Base-by-base conservation (phyloP, 1,140 invertebrate species). In the Musca vetustissima region DNA sequence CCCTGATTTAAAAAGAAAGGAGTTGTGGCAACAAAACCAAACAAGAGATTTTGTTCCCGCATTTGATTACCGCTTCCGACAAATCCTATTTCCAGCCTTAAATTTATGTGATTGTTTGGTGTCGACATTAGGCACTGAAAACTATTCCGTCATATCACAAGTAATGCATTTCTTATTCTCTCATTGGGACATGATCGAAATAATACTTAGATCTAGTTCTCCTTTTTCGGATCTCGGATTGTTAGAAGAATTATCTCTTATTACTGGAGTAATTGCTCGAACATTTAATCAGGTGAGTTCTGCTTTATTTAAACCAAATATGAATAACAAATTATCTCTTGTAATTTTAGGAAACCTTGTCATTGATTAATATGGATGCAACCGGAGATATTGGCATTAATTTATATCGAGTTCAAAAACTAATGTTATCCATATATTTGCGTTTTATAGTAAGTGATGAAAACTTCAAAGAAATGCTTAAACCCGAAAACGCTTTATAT, bases 61-160 rank as follows among this genome's bases (percentile, higher is more conserved):
- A 2, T 80, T 89, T 3, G 84, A 87, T 52, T 81, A 86, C 66
- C 85, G 93, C 66, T 96, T 94, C 82, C 87, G 92, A 65, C 91
- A 94, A 76, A 89, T 96, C 19, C 85, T 95, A 53, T 86, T 93
- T 49, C 92, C 93, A 0, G 90, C 91, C 22, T 78, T 96, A 22
- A 86, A 89, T 71, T 82, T 96, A 2, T 95, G 93, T 80, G 89
- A 93, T 76, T 89, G 91, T 13, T 80, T 96, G 21, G 83, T 96
- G 1, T 93, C 92, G 3, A 91, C 93, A 0, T 83, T 96, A 8
- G 93, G 94, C 47, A 87, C 89, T 0, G 88, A 92, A 68, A 96
- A 96, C 84, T 88, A 90, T 82, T 89, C 91, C 74, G 92, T 91
- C 55, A 88, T 92, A 1, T 83, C 90, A 21, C 93, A 95, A 83